Evolutionary conservation across 2,888 invertebrate species (phyloP), one percentile per base, ranked within the genome.

Genomic region (Drosophila longiperda): DNA sequence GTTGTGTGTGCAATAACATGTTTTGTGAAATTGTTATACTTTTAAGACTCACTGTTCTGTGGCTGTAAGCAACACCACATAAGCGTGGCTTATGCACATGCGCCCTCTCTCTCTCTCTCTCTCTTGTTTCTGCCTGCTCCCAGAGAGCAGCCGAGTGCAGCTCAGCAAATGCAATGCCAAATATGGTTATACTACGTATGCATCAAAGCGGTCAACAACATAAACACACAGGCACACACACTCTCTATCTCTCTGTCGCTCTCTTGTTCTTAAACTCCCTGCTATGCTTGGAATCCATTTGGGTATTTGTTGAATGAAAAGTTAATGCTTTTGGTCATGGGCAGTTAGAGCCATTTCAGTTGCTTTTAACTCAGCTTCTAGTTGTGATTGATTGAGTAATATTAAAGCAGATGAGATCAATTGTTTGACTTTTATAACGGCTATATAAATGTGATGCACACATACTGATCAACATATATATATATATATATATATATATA

Each of bases 101-200:
- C 80, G 68, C 80, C 66, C 71, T 12, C 52, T 29, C 32, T n/a
- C 33, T 23, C 15, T 36, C 48, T 15, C 29, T 17, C 12, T 55
- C 40, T n/a, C 29, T 17, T n/a, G n/a, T n/a, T 33, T 20, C 33
- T 33, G 50, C 53, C 45, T 62, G 38, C 66, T 64, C 65, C 50
- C 50, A 54, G 63, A 65, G 61, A 59, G 49, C 49, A 57, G 64
- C 34, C 60, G 53, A 74, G 52, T 84, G 83, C 87, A 87, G 77
- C 82, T 75, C 59, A 71, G 59, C 73, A 73, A 89, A 74, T 85
- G 85, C 89, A 89, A 87, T 75, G 82, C 85, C 85, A 87, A 85
- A 85, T 85, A 85, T 85, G 85, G 85, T 89, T 85, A 85, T 85
- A 69, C 73, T 49, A 75, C 57, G 62, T 61, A 50, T 65, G 78